Evolutionary conservation across 2,113 vertebrate genomes (phyloP), one percentile per base, ranked within the genome.

Genomic region (Archilochus colubris): DNA sequence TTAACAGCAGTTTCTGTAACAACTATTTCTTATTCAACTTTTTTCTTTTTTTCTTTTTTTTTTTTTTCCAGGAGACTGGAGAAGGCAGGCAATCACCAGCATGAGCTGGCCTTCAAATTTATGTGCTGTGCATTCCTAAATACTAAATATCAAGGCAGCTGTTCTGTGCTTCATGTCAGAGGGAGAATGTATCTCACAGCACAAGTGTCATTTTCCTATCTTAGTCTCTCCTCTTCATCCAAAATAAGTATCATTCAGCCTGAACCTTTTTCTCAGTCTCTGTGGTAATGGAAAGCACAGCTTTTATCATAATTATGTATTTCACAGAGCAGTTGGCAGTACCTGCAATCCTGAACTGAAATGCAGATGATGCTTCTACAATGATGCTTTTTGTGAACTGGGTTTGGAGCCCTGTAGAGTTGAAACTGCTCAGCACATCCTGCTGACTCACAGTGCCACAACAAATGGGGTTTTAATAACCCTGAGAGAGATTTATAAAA

Each of bases 371-470:
- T 81, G 86, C 53, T 68, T 40, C 58, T 33, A 1, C 4, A 2
- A 31, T 2, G 51, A 7, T 10, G 67, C 66, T 72, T 23, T 61
- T 62, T 36, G 18, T 48, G 46, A 80, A 27, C 12, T 43, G 33
- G 51, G 38, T 88, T 72, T 9, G 62, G 62, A 80, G 69, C 82
- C 58, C 51, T 12, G 36, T 8, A n/a, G 58, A 27, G 77, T 3
- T 44, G 55, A 31, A 89, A 73, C 59, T 20, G 73, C 88, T 91
- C 40, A 2, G 50, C 2, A 2, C 44, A 84, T 63, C 81, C 70
- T 94, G 93, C 92, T 96, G 96, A 96, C 85, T 96, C 95, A 94
- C 62, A 7, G 63, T 22, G 50, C 77, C 78, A 58, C 64, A 36
- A 50, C 43, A 68, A 82, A 73, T 2, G 38, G 4, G 0, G 54